Evolutionary conservation across 2,797 vertebrate genomes (phyloP).

Genomic region (Diglossa cyanea): DNA sequence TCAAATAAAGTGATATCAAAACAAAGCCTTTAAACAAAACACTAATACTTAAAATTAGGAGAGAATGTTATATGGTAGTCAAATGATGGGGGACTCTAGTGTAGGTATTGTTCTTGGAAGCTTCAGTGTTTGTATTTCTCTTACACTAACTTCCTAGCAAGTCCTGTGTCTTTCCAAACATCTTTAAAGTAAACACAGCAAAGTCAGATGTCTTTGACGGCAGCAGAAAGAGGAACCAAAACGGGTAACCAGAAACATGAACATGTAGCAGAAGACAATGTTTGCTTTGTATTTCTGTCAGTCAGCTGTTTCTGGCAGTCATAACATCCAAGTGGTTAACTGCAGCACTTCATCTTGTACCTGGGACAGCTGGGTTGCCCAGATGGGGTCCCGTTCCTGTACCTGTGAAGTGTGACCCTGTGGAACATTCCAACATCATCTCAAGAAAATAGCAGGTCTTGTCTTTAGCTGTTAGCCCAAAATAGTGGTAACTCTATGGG

Average conservation of each 20-base stretch:
- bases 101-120: background rate
- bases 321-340: background rate
- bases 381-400: background rate
- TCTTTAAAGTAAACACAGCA: background rate
- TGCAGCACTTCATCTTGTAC: background rate
- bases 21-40: background rate
- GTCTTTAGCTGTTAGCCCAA: background rate
- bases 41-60: background rate
- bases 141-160: background rate
- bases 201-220: background rate
- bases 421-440: background rate
- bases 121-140: background rate
- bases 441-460: background rate
- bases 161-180: background rate
- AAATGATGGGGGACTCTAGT: background rate
- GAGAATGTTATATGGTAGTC: background rate
- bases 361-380: background rate
- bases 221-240: slow-evolving; percentile 4
- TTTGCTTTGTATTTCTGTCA: background rate
- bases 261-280: background rate
- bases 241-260: background rate
- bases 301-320: background rate
- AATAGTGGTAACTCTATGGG: background rate
- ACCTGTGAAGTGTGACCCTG: background rate
- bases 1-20: background rate